Evolutionary conservation across 2,797 vertebrate species (phyloP), one percentile per base, ranked within the genome.

Genomic region (Tauraco hartlaubi): DNA sequence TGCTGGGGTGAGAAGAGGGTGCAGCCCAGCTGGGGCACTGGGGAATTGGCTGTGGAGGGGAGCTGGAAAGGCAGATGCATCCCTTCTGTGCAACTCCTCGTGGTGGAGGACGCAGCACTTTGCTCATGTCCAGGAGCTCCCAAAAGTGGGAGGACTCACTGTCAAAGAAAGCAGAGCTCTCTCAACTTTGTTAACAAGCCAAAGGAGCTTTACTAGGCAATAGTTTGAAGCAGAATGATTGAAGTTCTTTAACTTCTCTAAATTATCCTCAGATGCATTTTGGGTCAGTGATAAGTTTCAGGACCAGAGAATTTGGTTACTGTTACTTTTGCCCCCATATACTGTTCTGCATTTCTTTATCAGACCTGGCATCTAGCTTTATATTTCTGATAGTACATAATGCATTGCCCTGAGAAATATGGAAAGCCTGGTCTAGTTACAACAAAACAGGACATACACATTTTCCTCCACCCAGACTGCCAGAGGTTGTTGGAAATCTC

Each of bases 21-120:
- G 4, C 16, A 74, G 49, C 31, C 33, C 54, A 31, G 44, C 35
- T 11, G 31, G 62, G 78, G 18, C 41, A 9, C 8, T 0, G 2
- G 37, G 44, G 23, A 51, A 11, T 28, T 0, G 0, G 5, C 56
- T 0, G 0, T 43, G 55, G 26, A 66, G 26, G 25, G 37, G 43
- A 43, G 29, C 12, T 89, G 81, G 72, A 59, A 63, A 72, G 46
- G 46, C 66, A 39, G 6, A 28, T 77, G 44, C 35, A 35, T 55
- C 79, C 26, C 29, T 78, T 59, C 66, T 0, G 0, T 55, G 31
- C 41, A 33, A 8, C 46, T 71, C 51, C 39, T 23, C 1, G 3
- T 15, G 67, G 10, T 1, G 22, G 11, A 85, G 58, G 33, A 64
- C 25, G 29, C 5, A 4, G 31, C 54, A 19, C 37, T 81, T 92